Percentiles rank a stretch among this genome's conserved stretches.
phyloP scores from a whole-genome alignment of 2,113 vertebrate species.

The Xyliphius kryptos region DNA sequence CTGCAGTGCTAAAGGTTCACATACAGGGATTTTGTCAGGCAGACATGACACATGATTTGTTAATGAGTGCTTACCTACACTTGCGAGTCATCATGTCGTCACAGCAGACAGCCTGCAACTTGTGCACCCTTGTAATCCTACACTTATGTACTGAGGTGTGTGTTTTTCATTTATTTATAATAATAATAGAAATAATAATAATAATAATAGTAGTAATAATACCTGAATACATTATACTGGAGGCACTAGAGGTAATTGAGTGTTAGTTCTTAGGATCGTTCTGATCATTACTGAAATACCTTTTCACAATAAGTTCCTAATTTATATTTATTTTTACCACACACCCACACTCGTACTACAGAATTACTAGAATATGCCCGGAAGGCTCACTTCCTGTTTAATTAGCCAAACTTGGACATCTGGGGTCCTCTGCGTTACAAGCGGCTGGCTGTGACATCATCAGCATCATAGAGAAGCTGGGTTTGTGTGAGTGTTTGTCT shows the following conservation, averaged over 20 bases:
- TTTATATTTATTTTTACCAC: constrained; percentile 1
- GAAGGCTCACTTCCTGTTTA: constrained; percentile 40
- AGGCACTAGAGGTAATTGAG: neutral
- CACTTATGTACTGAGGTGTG: constrained; percentile 5
- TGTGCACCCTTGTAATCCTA: too few relatives aligned
- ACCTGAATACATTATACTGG: too few relatives aligned
- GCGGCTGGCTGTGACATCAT: constrained; percentile 35
- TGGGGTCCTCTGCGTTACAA: constrained; percentile 29
- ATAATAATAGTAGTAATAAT: too few relatives aligned
- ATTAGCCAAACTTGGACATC: constrained; percentile 33
- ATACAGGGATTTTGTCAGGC: too few relatives aligned
- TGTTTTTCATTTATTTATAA: too few relatives aligned
- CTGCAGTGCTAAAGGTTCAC: too few relatives aligned
- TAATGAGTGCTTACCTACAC: constrained; percentile 20
- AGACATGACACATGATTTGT: constrained; percentile 39
- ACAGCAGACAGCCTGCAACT: constrained; percentile 17
- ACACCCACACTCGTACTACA: constrained; percentile 18
- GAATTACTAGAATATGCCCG: constrained; percentile 32
- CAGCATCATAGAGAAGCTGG: constrained; percentile 16
- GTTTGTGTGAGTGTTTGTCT: constrained; percentile 29
- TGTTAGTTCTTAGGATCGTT: neutral
- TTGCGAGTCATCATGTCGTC: constrained; percentile 22
- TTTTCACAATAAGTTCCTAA: constrained; percentile 2
- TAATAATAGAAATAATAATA: too few relatives aligned
- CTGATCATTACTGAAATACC: too few relatives aligned